Conservation (phyloP, 2,113 vertebrate genomes). For the Ranitomeya imitator region DNA sequence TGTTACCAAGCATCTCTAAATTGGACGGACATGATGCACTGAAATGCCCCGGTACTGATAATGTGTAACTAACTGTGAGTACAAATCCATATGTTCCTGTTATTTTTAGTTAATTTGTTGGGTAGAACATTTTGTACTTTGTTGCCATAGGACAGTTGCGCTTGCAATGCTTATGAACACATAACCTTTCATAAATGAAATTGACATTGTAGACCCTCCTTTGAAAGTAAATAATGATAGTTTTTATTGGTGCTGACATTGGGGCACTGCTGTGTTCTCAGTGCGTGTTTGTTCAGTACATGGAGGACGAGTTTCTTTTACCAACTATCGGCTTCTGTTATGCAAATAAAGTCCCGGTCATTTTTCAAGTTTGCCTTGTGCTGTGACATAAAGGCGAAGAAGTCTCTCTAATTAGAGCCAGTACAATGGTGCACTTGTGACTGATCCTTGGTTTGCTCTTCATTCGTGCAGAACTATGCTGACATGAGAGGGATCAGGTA, state of each 20-base stretch:
- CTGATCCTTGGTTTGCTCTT: slow-evolving; percentile 45
- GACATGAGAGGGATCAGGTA: slow-evolving; percentile 49
- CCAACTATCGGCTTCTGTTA: slow-evolving; percentile 24
- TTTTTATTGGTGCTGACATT: slow-evolving; percentile 34
- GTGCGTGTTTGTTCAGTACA: slow-evolving; percentile 9
- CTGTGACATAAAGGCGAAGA: slow-evolving; percentile 34
- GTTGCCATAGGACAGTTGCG: neutral
- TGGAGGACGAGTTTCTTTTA: neutral
- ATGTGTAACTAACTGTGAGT: neutral
- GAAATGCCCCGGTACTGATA: neutral
- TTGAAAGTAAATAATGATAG: slow-evolving; percentile 10
- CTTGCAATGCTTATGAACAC: neutral
- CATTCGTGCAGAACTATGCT: slow-evolving; percentile 55
- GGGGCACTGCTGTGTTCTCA: neutral
- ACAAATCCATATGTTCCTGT: slow-evolving; percentile 24
- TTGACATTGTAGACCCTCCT: neutral
- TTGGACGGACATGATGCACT: neutral
- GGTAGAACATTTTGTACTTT: slow-evolving; percentile 3
- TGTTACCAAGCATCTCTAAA: neutral
- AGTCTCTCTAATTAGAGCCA: slow-evolving; percentile 36
- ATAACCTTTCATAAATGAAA: slow-evolving; percentile 10
- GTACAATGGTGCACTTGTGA: slow-evolving; percentile 32
- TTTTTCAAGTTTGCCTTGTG: slow-evolving; percentile 37
- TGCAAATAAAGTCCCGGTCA: slow-evolving; percentile 23
- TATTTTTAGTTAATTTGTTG: slow-evolving; percentile 5